Conservation (phyloP, 2,797 vertebrate species). For the Ceryle rudis region DNA sequence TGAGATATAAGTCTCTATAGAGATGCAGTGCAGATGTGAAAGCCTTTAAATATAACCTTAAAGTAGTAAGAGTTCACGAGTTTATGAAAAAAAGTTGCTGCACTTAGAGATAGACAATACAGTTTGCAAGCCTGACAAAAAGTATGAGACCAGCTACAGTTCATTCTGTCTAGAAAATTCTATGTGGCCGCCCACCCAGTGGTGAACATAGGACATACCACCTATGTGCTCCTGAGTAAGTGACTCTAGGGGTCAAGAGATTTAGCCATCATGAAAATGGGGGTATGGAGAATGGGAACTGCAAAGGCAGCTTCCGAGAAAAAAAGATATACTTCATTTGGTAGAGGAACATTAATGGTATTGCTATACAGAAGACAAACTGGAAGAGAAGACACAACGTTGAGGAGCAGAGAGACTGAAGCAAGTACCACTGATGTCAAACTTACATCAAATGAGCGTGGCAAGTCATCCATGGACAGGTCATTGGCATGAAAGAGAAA, state of each 20-base stretch:
- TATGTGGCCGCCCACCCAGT: neutral
- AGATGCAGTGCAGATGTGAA: neutral
- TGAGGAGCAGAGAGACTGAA: neutral
- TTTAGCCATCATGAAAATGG: rapidly evolving
- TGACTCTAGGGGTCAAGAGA: neutral
- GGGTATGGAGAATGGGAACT: neutral
- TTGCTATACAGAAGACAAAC: neutral
- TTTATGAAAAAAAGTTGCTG: neutral
- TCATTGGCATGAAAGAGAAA: neutral
- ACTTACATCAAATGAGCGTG: neutral
- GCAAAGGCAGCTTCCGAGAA: neutral
- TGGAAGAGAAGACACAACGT: neutral
- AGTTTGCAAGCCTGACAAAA: neutral
- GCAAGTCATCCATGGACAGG: neutral
- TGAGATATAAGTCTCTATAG: neutral
- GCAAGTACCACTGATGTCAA: neutral
- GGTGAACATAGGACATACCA: neutral
- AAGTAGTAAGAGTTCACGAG: neutral
- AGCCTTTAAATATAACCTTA: neutral
- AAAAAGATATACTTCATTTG: neutral
- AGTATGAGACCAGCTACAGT: neutral
- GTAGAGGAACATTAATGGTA: neutral
- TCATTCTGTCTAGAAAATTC: neutral
- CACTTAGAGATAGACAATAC: neutral
- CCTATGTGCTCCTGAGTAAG: neutral